Percentiles rank a stretch among this genome's conserved stretches.
These are phyloP conservation scores for Drosophila mimetica DNA, from an alignment of 2,888 invertebrate genomes.

Conservation along the genomic window DNA sequence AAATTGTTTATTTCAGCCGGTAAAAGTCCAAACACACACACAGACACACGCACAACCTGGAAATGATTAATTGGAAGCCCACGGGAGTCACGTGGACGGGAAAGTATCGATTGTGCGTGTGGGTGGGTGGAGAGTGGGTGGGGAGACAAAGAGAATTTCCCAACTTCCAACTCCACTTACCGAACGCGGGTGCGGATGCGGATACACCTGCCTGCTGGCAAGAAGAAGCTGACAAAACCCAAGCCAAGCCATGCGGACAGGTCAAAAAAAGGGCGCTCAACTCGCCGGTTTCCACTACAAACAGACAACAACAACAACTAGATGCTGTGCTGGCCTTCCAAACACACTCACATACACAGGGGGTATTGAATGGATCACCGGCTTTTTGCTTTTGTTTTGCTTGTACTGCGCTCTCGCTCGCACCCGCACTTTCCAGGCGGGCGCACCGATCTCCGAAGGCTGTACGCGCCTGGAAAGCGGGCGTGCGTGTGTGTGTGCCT, in stretches of 20 bases:
- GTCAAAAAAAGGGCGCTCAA: conserved; percentile 70
- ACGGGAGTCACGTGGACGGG: conserved; percentile 54
- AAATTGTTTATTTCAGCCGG: conserved; percentile 50
- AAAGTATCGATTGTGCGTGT: conserved; percentile 52
- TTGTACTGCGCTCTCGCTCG: conserved; percentile 59
- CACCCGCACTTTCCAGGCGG: conserved; percentile 45
- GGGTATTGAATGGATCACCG: conserved; percentile 68
- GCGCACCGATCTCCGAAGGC: conserved; percentile 58
- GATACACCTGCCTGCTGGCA: conserved; percentile 38
- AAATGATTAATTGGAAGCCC: conserved; percentile 58
- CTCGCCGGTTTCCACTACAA: conserved; percentile 58
- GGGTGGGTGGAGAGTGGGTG: conserved; percentile 1
- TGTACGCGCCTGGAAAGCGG: conserved; percentile 63
- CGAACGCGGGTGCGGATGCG: conserved; percentile 23
- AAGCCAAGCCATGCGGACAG: conserved; percentile 56
- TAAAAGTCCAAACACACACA: conserved; percentile 38
- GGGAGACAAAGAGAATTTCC: conserved; percentile 15
- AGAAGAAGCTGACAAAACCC: conserved; percentile 31
- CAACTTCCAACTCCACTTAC: conserved; percentile 13
- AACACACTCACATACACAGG: conserved; percentile 21
- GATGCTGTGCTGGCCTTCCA: conserved; percentile 71
- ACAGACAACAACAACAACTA: conserved; percentile 35
- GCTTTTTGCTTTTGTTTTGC: conserved; percentile 75
- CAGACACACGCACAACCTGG: conserved; percentile 13
- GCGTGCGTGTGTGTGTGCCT: conserved; percentile 43